Evolutionary conservation across 2,113 vertebrate genomes (phyloP).

Genomic region (Sitta europaea): DNA sequence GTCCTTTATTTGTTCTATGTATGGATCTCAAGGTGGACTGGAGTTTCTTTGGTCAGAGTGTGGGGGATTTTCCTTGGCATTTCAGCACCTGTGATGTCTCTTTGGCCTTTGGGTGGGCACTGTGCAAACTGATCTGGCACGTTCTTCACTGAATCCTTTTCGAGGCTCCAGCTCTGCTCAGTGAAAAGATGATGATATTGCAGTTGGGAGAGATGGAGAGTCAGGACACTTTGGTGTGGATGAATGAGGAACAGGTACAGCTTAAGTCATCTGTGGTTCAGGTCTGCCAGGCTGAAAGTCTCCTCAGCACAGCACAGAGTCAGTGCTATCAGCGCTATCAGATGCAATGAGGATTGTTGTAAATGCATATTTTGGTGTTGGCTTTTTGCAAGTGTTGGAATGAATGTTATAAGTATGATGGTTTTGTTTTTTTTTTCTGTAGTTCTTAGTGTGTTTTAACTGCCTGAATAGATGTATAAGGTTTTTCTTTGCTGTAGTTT

Average conservation of each 20-base stretch:
- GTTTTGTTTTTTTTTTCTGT: too few species aligned
- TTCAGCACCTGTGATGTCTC: background rate
- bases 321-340: background rate
- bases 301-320: background rate
- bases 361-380: too few species aligned
- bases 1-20: background rate
- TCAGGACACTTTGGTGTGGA: background rate
- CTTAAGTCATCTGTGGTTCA: background rate
- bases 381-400: too few species aligned
- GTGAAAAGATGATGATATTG: background rate
- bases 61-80: background rate
- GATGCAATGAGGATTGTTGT: accelerated
- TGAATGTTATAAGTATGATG: too few species aligned
- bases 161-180: background rate
- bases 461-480: too few species aligned
- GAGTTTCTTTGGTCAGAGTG: background rate
- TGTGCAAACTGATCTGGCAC: background rate
- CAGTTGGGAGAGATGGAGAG: background rate
- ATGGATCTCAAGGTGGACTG: background rate
- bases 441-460: too few species aligned
- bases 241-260: background rate
- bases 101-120: background rate
- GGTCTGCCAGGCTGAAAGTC: background rate
- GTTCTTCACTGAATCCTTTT: background rate
- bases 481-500: too few species aligned